These are phyloP conservation scores for Alaudala cheleensis DNA, from an alignment of 2,113 vertebrate genomes.

Conservation along the genomic window DNA sequence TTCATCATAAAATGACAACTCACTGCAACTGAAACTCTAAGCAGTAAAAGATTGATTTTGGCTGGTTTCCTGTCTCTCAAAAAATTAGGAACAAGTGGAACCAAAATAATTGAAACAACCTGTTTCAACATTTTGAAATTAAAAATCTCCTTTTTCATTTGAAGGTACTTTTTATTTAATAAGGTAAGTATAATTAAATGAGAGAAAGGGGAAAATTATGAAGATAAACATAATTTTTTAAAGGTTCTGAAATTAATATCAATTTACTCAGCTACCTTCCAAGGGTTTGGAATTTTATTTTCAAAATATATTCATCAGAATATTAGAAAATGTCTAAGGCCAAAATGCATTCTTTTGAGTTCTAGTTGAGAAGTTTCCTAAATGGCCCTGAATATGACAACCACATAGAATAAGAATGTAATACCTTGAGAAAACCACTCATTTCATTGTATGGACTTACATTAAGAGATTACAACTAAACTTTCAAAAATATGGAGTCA, in stretches of 20 bases:
- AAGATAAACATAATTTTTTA: neutral
- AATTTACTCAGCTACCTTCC: neutral
- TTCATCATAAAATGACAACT: neutral
- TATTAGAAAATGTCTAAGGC: neutral
- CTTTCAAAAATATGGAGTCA: neutral
- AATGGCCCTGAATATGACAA: neutral
- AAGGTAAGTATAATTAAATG: neutral
- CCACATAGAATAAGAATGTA: neutral
- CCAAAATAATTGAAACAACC: neutral
- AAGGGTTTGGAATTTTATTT: neutral
- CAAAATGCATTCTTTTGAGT: neutral
- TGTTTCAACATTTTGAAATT: neutral
- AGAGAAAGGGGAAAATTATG: neutral
- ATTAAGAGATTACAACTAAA: neutral
- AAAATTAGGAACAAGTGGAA: neutral
- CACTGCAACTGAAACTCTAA: neutral
- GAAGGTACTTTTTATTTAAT: neutral
- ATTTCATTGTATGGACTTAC: neutral
- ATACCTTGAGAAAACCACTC: neutral
- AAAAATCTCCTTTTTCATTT: neutral
- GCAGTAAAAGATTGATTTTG: neutral
- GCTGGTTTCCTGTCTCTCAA: neutral
- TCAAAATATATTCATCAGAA: neutral
- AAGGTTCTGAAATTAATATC: neutral
- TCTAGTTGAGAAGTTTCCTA: neutral